Base-by-base conservation (phyloP, 2,113 vertebrate genomes). In the Corythornis madagascariensis region DNA sequence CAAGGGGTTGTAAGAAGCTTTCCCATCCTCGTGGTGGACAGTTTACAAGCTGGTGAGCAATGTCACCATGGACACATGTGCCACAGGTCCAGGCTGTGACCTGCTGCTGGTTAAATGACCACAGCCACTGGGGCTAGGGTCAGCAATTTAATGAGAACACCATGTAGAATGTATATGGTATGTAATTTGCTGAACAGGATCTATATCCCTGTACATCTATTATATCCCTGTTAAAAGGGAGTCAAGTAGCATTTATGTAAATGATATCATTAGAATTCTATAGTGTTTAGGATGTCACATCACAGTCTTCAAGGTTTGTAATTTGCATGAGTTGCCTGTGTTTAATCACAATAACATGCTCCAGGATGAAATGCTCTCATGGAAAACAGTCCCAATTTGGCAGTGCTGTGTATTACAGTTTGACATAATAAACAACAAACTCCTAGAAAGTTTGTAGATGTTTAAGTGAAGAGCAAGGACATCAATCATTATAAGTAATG, bases 81-180 rank as follows among this genome's bases (percentile, higher is more conserved):
- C 38, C 6, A 31, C 63, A 69, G 66, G 70, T 93, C 42, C 85
- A 66, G 63, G 43, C 45, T 82, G 28, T 85, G 78, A 92, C 66
- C 48, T 69, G 40, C 45, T 66, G 45, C 67, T 92, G 55, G 89
- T 69, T 31, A 53, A 38, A 66, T 76, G 75, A 33, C 63, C 61
- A 76, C 40, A 53, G 69, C 82, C 66, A 16, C 5, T 79, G 65
- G 67, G 65, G 89, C 43, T 7, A 71, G 31, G 64, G 83, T 70
- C 85, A 96, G 52, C 47, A 85, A 77, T 80, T 92, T 87, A 82
- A 85, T 91, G 84, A 94, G 86, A 85, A 76, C 33, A 40, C 10
- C 0, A 18, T 85, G 78, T 87, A 91, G 89, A 87, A 89, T 87
- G 76, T 16, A 48, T 74, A 60, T 63, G 16, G 20, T 55, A 6